Conservation (phyloP, 2,888 invertebrate species). For the Pristionchus japonicus region DNA sequence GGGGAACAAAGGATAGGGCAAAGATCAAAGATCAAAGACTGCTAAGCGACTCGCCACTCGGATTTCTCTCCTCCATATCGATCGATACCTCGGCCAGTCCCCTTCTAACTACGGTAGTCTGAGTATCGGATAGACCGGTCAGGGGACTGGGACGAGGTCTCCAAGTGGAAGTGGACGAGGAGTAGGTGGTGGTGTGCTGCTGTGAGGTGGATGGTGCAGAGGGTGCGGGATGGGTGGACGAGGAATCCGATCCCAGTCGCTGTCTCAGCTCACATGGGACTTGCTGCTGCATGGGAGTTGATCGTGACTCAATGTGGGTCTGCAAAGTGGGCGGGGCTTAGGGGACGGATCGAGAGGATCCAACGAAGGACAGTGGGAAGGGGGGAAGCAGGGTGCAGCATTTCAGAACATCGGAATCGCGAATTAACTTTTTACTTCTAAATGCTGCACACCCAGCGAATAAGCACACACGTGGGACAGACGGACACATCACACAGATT, state of each 20-base stretch:
- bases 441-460: slow-evolving; percentile 1
- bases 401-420: too few species aligned
- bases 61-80: slow-evolving; percentile 45
- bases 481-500: background rate
- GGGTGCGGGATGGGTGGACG: background rate
- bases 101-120: slow-evolving; percentile 41
- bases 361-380: background rate
- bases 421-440: too few species aligned
- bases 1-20: slow-evolving; percentile 26
- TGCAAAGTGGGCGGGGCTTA: slow-evolving; percentile 32
- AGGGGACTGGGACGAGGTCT: slow-evolving; percentile 39
- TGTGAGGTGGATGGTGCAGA: slow-evolving; percentile 19
- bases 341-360: background rate
- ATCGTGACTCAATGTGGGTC: background rate
- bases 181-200: slow-evolving; percentile 16
- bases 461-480: too few species aligned
- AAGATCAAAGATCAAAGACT: slow-evolving; percentile 45
- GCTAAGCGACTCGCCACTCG: slow-evolving; percentile 40
- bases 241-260: slow-evolving; percentile 28
- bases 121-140: slow-evolving; percentile 37
- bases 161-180: background rate
- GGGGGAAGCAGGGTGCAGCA: too few species aligned
- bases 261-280: slow-evolving; percentile 42
- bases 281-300: slow-evolving; percentile 44
- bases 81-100: slow-evolving; percentile 19